These are phyloP conservation scores for Characodon lateralis DNA, from an alignment of 2,797 vertebrate genomes.

Conservation along the genomic window DNA sequence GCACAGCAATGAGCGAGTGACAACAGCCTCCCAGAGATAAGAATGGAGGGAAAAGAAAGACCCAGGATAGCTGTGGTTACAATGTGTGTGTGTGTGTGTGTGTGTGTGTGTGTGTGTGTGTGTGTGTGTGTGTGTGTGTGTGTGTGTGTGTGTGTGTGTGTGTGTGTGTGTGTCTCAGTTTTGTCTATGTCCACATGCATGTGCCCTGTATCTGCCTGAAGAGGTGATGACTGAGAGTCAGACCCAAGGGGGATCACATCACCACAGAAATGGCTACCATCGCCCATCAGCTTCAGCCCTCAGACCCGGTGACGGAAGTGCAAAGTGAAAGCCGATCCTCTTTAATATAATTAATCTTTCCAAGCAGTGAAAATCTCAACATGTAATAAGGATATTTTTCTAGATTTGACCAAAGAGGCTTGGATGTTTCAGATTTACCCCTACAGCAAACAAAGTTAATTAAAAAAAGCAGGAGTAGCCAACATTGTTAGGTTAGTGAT, in stretches of 20 bases:
- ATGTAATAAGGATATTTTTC: constrained; percentile 27
- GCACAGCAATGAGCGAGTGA: constrained; percentile 77
- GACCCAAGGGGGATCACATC: constrained; percentile 75
- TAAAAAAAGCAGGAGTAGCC: neutral
- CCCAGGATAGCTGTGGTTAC: constrained; percentile 44
- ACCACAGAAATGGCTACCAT: constrained; percentile 75
- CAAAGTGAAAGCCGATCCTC: constrained; percentile 72
- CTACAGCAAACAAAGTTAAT: constrained; percentile 2
- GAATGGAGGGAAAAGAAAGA: constrained; percentile 59
- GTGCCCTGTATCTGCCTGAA: constrained; percentile 48
- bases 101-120: constrained; percentile 30
- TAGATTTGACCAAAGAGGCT: constrained; percentile 13
- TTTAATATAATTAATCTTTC: constrained; percentile 63
- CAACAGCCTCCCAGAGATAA: constrained; percentile 79
- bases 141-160: constrained; percentile 29
- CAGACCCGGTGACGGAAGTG: constrained; percentile 66
- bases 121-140: constrained; percentile 31
- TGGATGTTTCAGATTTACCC: neutral
- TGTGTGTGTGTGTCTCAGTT: constrained; percentile 20
- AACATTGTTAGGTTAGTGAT: neutral
- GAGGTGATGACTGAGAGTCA: constrained; percentile 79
- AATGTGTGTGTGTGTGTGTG: constrained; percentile 31
- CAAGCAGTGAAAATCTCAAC: constrained; percentile 45
- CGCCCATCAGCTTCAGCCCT: constrained; percentile 77
- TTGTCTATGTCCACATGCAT: constrained; percentile 29